phyloP scores from a whole-genome alignment of 64 coral and sea anemone genomes.

The Catalaphyllia jardinei region DNA sequence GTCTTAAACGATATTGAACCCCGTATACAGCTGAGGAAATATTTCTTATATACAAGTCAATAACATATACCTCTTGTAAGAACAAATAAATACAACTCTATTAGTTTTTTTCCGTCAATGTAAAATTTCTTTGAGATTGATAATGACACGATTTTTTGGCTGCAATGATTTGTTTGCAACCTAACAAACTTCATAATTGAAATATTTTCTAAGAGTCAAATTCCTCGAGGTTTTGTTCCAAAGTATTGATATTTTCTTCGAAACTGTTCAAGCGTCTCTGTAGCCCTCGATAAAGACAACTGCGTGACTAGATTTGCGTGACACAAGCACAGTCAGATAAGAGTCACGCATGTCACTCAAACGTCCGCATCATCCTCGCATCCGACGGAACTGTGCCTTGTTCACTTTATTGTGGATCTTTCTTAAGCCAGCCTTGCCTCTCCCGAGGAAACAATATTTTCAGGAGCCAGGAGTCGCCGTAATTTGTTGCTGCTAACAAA shows the following conservation, averaged over 20 bases:
- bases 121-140: neutral
- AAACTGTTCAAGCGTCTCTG: neutral
- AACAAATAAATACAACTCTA: constrained; percentile 50
- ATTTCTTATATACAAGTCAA: constrained; percentile 14
- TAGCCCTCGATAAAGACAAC: neutral
- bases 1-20: neutral
- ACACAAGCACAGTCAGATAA: neutral
- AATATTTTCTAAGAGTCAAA: neutral
- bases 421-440: neutral
- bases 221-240: neutral
- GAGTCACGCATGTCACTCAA: neutral
- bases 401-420: neutral
- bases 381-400: too few relatives aligned
- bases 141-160: neutral
- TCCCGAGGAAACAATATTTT: neutral
- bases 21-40: constrained; percentile 1
- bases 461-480: neutral
- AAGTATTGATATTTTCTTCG: neutral
- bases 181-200: neutral
- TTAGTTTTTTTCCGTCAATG: constrained; percentile 20
- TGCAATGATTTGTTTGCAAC: neutral
- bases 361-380: neutral
- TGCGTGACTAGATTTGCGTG: neutral
- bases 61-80: constrained; percentile 33
- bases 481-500: constrained; percentile 3